A percentile compares a stretch with the other conserved stretches of the same genome.
Conservation (phyloP, 1,140 invertebrate species). For the Drosophila littoralis region DNA sequence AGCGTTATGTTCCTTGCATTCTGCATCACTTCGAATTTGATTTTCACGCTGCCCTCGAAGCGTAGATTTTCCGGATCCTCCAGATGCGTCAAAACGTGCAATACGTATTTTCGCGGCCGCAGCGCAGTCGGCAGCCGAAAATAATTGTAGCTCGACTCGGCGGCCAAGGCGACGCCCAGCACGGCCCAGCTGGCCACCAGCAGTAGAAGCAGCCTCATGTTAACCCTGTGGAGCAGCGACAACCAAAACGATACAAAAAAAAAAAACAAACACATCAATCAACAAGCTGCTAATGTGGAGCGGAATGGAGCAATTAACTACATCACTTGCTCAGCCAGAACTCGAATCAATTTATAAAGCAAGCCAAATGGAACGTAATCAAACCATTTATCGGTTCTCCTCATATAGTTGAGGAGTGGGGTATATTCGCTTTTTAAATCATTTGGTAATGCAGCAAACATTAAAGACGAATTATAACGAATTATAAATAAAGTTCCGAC, state of each 20-base stretch:
- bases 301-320: constrained; percentile 57
- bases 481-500: too few relatives aligned
- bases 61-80: constrained; percentile 86
- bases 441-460: background rate
- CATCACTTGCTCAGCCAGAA: constrained; percentile 48
- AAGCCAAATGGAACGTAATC: constrained; percentile 45
- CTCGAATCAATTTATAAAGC: constrained; percentile 49
- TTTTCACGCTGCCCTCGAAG: constrained; percentile 87
- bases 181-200: constrained; percentile 49
- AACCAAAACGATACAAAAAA: background rate
- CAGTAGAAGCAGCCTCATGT: constrained; percentile 62
- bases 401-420: background rate
- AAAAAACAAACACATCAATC: constrained; percentile 1
- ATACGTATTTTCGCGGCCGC: constrained; percentile 88
- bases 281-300: constrained; percentile 23
- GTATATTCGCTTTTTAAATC: background rate
- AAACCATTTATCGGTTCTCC: background rate
- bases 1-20: constrained; percentile 88
- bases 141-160: constrained; percentile 51
- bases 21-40: constrained; percentile 85
- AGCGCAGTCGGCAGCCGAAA: constrained; percentile 88
- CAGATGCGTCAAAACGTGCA: constrained; percentile 87
- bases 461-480: too few relatives aligned
- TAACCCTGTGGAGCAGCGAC: constrained; percentile 37
- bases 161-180: constrained; percentile 29